These are phyloP conservation scores for Brachionus calyciflorus DNA, from an alignment of 1,140 invertebrate species.

Conservation along the genomic window DNA sequence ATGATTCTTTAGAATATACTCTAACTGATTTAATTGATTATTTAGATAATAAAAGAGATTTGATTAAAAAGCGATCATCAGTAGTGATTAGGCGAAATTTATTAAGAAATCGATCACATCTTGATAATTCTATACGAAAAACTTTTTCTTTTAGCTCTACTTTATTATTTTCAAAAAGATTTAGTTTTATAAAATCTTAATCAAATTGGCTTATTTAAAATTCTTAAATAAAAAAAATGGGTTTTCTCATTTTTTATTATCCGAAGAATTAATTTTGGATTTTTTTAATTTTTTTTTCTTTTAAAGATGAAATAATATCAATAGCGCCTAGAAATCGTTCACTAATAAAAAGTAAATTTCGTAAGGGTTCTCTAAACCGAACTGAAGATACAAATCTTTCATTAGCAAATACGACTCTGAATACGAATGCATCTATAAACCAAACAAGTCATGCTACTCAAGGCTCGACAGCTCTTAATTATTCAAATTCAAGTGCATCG, in stretches of 20 bases:
- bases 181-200: too few relatives aligned
- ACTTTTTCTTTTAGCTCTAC: too few relatives aligned
- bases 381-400: slow-evolving; percentile 31
- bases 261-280: too few relatives aligned
- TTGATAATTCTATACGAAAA: too few relatives aligned
- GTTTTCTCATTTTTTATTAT: too few relatives aligned
- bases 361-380: slow-evolving; percentile 28
- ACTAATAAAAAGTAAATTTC: slow-evolving; percentile 45
- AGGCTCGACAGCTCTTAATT: neutral
- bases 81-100: too few relatives aligned
- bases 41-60: neutral
- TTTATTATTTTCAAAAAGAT: too few relatives aligned
- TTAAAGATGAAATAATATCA: slow-evolving; percentile 27
- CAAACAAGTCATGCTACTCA: neutral
- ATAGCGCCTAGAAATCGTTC: slow-evolving; percentile 13
- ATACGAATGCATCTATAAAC: neutral
- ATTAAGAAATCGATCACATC: too few relatives aligned
- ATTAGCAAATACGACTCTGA: neutral
- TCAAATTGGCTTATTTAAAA: too few relatives aligned
- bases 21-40: neutral
- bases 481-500: slow-evolving; percentile 28
- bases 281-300: neutral
- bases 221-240: too few relatives aligned
- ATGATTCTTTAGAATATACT: too few relatives aligned
- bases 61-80: neutral